Evolutionary conservation across 2,888 invertebrate species (phyloP).

Genomic region (Ormyrus thymus): DNA sequence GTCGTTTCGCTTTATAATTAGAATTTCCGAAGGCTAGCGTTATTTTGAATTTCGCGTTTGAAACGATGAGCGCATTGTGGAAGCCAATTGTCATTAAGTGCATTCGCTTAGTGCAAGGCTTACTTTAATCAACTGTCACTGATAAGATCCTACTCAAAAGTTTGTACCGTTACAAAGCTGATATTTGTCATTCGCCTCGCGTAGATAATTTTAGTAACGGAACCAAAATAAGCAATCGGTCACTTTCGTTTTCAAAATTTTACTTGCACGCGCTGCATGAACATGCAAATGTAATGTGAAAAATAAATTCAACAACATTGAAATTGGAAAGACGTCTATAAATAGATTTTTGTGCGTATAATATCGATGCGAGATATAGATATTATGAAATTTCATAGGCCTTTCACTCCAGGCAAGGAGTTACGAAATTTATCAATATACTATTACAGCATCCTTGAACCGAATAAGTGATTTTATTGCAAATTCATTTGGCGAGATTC

Average conservation of each 20-base stretch:
- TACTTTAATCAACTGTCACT: constrained; percentile 9
- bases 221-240: too few species aligned
- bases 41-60: too few species aligned
- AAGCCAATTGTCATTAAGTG: background rate
- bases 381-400: constrained; percentile 1
- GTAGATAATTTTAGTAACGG: too few species aligned
- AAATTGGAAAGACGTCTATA: background rate
- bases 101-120: background rate
- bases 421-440: constrained; percentile 11
- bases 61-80: too few species aligned
- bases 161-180: too few species aligned
- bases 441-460: too few species aligned
- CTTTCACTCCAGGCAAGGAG: constrained; percentile 11
- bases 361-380: background rate
- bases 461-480: too few species aligned
- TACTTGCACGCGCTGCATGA: too few species aligned
- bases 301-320: background rate
- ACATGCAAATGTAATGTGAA: too few species aligned
- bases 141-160: background rate
- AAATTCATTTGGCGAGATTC: too few species aligned
- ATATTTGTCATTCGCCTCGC: too few species aligned
- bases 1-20: background rate
- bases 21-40: background rate
- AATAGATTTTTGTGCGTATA: background rate
- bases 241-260: too few species aligned